Conservation (phyloP, 2,888 invertebrate genomes). For the Dicycla oo region DNA sequence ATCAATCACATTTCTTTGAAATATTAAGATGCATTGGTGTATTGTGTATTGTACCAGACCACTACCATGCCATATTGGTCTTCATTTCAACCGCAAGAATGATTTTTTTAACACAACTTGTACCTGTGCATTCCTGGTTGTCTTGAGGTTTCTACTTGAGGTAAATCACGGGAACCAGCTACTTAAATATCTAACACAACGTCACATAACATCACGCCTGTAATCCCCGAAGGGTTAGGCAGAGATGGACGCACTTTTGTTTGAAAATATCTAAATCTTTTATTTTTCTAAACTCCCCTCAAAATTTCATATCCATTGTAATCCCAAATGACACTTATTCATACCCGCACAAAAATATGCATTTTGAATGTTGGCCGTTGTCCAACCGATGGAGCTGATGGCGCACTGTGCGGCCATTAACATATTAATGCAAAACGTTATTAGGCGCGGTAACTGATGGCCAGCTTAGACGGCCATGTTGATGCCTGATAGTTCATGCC, state of each 20-base stretch:
- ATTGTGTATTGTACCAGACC: neutral
- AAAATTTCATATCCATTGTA: conserved; percentile 19
- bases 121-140: too few relatives aligned
- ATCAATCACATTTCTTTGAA: conserved; percentile 34
- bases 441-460: conserved; percentile 68
- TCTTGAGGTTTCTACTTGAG: too few relatives aligned
- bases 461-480: conserved; percentile 45
- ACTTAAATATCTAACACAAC: too few relatives aligned
- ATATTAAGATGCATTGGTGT: conserved; percentile 14
- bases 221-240: too few relatives aligned
- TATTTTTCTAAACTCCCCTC: too few relatives aligned
- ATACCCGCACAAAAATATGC: conserved; percentile 60
- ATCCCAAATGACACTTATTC: conserved; percentile 52
- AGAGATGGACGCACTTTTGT: too few relatives aligned
- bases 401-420: conserved; percentile 70
- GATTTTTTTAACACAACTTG: too few relatives aligned
- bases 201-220: too few relatives aligned
- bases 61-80: too few relatives aligned
- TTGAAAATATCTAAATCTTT: neutral
- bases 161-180: too few relatives aligned
- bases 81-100: too few relatives aligned
- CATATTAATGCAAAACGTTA: conserved; percentile 74
- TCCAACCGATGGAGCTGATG: conserved; percentile 59
- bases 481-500: conserved; percentile 34
- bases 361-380: conserved; percentile 72